These are phyloP conservation scores for Falco peregrinus DNA, from an alignment of 2,797 vertebrate genomes.

Conservation along the genomic window DNA sequence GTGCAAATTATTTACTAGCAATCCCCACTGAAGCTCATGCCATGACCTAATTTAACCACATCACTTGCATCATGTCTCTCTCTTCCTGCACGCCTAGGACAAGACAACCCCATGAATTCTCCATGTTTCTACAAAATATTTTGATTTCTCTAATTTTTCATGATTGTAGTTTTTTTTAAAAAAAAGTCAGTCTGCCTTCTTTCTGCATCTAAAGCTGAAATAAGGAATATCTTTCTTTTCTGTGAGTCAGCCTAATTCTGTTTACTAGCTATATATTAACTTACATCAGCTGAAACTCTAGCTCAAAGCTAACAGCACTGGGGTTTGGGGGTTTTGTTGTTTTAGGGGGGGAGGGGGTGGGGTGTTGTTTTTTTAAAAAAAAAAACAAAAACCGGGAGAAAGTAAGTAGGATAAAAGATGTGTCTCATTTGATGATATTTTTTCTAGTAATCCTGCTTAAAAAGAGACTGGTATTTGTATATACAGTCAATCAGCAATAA, in stretches of 20 bases:
- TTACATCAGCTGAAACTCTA: not conserved
- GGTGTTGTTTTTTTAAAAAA: not conserved
- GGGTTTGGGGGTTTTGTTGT: not conserved
- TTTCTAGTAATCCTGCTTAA: not conserved
- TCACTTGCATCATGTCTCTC: not conserved
- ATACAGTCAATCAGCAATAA: not conserved
- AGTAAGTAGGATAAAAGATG: not conserved
- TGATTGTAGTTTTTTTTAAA: not conserved
- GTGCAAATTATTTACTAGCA: slow-evolving; percentile 52
- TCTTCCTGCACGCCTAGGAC: not conserved
- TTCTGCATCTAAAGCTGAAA: not conserved
- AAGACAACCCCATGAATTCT: not conserved
- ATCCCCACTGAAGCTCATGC: not conserved
- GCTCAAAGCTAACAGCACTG: not conserved
- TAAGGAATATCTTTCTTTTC: not conserved
- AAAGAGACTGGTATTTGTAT: not conserved
- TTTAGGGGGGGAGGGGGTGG: too few relatives aligned
- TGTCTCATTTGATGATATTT: not conserved
- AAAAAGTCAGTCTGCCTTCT: not conserved
- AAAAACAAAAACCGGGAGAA: not conserved
- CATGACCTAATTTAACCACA: slow-evolving; percentile 31
- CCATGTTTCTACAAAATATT: not conserved
- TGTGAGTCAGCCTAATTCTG: not conserved
- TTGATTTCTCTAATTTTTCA: not conserved
- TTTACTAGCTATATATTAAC: not conserved